Evolutionary conservation across 2,888 invertebrate genomes (phyloP).

Genomic region (Zonitis immaculata): DNA sequence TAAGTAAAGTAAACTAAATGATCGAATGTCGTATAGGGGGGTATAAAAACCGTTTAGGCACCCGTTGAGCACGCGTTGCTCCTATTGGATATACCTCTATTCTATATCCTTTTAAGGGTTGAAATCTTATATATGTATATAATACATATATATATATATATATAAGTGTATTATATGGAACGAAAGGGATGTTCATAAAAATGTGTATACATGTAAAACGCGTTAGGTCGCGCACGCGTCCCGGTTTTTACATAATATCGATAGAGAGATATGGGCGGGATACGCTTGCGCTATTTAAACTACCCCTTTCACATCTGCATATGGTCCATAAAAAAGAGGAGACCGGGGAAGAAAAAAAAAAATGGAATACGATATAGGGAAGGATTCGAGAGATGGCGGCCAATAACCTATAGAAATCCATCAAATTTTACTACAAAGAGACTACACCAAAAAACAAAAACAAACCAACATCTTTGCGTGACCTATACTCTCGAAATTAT

Average conservation of each 20-base stretch:
- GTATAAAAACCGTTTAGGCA: conserved; percentile 30
- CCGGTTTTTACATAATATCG: conserved; percentile 49
- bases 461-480: not conserved
- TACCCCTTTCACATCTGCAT: conserved; percentile 46
- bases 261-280: conserved; percentile 46
- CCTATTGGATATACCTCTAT: conserved; percentile 39
- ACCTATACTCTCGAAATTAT: not conserved
- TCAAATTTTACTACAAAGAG: not conserved
- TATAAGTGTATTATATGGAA: conserved; percentile 27
- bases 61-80: conserved; percentile 41
- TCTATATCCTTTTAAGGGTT: conserved; percentile 39
- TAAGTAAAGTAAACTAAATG: conserved; percentile 33
- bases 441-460: too few species aligned
- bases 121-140: conserved; percentile 40
- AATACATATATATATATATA: not conserved
- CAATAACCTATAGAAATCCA: not conserved
- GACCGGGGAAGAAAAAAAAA: conserved; percentile 40
- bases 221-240: conserved; percentile 46
- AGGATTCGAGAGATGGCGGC: conserved; percentile 8
- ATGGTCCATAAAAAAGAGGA: conserved; percentile 20
- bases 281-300: conserved; percentile 44
- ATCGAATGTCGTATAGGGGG: conserved; percentile 36
- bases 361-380: conserved; percentile 29
- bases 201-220: conserved; percentile 48
- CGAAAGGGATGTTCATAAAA: conserved; percentile 45